Evolutionary conservation across 2,113 vertebrate genomes (phyloP).

Genomic region (Crotophaga sulcirostris): DNA sequence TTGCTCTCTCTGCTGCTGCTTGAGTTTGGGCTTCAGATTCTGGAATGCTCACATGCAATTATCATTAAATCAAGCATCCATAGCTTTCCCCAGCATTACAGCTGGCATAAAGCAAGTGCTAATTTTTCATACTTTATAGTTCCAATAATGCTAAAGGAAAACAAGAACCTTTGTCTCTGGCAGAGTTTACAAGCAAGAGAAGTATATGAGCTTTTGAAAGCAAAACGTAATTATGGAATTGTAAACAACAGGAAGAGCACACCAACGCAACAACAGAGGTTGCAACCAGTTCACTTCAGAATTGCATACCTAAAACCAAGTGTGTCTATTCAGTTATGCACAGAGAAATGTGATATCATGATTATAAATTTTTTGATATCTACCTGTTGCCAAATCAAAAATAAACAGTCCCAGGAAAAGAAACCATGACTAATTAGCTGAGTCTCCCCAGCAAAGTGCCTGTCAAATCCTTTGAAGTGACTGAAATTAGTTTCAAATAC

Average conservation of each 20-base stretch:
- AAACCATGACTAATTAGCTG: not conserved
- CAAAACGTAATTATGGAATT: not conserved
- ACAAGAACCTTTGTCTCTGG: not conserved
- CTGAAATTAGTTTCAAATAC: slow-evolving; percentile 12
- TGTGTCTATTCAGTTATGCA: not conserved
- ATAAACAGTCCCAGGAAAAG: not conserved
- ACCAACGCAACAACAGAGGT: not conserved
- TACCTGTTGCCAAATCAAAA: not conserved
- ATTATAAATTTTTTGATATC: not conserved
- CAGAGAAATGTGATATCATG: not conserved
- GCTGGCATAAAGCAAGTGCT: not conserved
- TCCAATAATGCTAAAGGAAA: not conserved
- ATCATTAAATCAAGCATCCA: not conserved
- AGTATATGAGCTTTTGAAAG: not conserved
- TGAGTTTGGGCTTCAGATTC: not conserved
- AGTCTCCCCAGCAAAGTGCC: not conserved
- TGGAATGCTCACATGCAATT: not conserved
- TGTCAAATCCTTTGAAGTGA: not conserved
- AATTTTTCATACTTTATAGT: not conserved
- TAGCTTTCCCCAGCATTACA: not conserved
- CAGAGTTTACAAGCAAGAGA: not conserved
- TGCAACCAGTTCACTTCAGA: not conserved
- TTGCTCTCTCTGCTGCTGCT: not conserved
- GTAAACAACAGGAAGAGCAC: not conserved
- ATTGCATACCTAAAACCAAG: not conserved